These are phyloP conservation scores for Aurelia sp. DNA, from an alignment of 30 jellyfish, hydroid and myxozoan genomes.

Conservation along the genomic window DNA sequence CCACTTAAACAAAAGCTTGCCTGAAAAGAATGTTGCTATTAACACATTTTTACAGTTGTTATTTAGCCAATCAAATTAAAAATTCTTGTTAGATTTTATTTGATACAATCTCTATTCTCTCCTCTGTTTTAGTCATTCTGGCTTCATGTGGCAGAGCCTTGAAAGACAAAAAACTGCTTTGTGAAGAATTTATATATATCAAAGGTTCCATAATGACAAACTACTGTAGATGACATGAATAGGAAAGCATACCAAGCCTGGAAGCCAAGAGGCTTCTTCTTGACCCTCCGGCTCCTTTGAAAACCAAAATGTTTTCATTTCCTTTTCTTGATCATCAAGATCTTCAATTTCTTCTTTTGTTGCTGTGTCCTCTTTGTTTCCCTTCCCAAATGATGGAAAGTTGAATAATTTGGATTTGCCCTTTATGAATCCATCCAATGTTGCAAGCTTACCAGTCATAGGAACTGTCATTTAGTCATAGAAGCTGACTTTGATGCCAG, in stretches of 20 bases:
- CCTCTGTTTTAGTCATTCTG: too few species aligned
- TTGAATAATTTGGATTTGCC: slow-evolving; percentile 16
- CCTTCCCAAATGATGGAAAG: not conserved
- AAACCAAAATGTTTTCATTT: slow-evolving; percentile 77
- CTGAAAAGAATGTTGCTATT: too few species aligned
- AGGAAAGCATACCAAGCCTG: slow-evolving; percentile 66
- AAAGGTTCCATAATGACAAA: too few species aligned
- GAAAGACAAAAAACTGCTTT: too few species aligned
- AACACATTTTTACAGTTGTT: too few species aligned
- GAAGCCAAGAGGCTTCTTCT: slow-evolving; percentile 72
- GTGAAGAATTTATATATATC: too few species aligned
- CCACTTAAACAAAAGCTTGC: too few species aligned
- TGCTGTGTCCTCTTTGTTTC: slow-evolving; percentile 19
- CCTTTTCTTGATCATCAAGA: slow-evolving; percentile 39
- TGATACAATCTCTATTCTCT: too few species aligned
- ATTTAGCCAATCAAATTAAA: too few species aligned
- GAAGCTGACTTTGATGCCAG: not conserved
- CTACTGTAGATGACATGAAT: not conserved
- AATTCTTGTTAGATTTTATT: too few species aligned
- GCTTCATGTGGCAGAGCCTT: too few species aligned
- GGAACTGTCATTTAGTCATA: slow-evolving; percentile 37
- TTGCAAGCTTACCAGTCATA: slow-evolving; percentile 60
- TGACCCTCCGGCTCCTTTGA: slow-evolving; percentile 34
- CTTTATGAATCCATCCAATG: slow-evolving; percentile 33
- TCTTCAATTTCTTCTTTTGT: slow-evolving; percentile 13